Conservation (phyloP, 2,113 vertebrate species). For the Tinamus guttatus region DNA sequence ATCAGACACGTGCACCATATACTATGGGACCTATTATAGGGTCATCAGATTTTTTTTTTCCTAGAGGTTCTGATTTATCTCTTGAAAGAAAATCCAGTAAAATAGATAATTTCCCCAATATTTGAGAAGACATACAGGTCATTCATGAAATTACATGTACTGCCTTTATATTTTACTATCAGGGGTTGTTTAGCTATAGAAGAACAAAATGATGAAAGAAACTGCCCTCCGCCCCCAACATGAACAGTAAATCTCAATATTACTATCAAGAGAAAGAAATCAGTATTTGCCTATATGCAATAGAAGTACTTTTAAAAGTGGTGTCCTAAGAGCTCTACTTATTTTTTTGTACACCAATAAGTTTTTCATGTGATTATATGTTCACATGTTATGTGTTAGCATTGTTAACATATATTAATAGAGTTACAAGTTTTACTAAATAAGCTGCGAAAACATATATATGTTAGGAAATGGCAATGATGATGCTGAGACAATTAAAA, state of each 20-base stretch:
- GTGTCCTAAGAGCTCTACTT: not conserved
- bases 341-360: not conserved
- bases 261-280: not conserved
- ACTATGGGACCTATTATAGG: not conserved
- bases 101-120: not conserved
- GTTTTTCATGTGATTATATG: not conserved
- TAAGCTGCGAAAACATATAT: not conserved
- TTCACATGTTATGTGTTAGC: not conserved
- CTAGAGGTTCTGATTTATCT: not conserved
- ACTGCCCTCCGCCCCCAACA: not conserved
- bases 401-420: not conserved
- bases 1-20: fast-evolving
- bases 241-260: not conserved
- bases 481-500: not conserved
- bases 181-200: not conserved
- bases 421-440: not conserved
- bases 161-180: not conserved
- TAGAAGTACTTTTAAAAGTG: not conserved
- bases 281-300: not conserved
- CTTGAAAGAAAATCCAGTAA: not conserved
- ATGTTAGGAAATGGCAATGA: not conserved
- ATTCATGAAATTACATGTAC: not conserved
- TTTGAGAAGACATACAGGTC: not conserved
- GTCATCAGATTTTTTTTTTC: not conserved
- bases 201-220: not conserved